Evolutionary conservation across 2,797 vertebrate species (phyloP), one percentile per base, ranked within the genome.

Genomic region (Channallabes apus): DNA sequence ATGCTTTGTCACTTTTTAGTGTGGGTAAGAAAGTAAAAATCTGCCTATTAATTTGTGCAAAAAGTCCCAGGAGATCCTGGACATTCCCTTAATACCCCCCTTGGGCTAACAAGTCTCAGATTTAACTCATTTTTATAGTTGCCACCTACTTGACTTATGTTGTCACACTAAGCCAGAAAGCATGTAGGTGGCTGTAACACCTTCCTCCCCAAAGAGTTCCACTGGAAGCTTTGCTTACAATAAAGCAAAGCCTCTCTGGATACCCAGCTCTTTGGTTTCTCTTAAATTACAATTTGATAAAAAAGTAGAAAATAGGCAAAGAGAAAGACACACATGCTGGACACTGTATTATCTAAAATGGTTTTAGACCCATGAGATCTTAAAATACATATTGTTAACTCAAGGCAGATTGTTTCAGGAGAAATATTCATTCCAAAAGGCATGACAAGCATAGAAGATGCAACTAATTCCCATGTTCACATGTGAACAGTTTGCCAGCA

Each of bases 111-210:
- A 80, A 51, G 8, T 46, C 24, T 64, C 78, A 46, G 24, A 32
- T 65, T 46, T 80, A 29, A 80, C 61, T 20, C 22, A 65, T 18
- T 46, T 64, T 46, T 80, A 46, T 64, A 65, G 78, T 80, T 65
- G 35, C 38, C 24, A 80, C 78, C 61, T 65, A 64, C 78, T 27
- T 64, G 59, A 64, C 77, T 64, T 80, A 24, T n/a, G 1, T n/a
- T 27, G 35, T 64, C 77, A 59, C 64, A 68, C 80, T 35, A 32
- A 51, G 20, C 27, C 81, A 72, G 69, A 58, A 61, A 22, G 61
- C 61, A 80, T 46, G 78, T 46, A 65, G 78, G 78, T 46, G 78
- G 62, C 18, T 69, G 17, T 27, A 12, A 80, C 24, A 80, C 38
- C n/a, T 80, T 27, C 61, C 38, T 64, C 78, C 24, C 3, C 2